Evolutionary conservation across 2,113 vertebrate genomes (phyloP).

Genomic region (Parotia lawesii): DNA sequence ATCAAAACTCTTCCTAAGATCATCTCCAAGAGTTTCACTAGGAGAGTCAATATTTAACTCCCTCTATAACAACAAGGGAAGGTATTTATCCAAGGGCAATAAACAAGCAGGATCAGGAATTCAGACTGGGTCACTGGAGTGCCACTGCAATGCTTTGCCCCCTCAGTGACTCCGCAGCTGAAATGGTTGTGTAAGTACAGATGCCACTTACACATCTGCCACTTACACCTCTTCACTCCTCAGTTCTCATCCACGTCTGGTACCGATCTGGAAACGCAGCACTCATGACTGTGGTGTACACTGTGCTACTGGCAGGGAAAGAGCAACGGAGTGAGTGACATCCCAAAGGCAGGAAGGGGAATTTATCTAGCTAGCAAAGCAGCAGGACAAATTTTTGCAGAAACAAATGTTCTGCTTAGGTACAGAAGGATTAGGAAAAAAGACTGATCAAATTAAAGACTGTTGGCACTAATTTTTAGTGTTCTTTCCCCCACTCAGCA

Average conservation of each 20-base stretch:
- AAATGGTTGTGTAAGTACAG: neutral
- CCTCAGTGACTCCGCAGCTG: neutral
- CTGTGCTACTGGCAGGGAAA: constrained; percentile 58
- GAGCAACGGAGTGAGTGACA: neutral
- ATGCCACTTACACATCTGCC: neutral
- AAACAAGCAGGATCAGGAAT: neutral
- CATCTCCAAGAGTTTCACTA: neutral
- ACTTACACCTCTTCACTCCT: neutral
- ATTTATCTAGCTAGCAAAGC: neutral
- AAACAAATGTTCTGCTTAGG: neutral
- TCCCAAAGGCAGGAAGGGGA: neutral
- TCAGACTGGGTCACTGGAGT: neutral
- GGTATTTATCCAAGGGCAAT: neutral
- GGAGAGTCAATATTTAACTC: neutral
- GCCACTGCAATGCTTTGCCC: neutral
- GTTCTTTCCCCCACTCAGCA: neutral
- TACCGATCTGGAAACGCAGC: constrained; percentile 70
- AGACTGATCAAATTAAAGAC: neutral
- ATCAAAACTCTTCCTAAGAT: neutral
- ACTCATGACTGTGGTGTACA: constrained; percentile 79
- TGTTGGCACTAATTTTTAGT: neutral
- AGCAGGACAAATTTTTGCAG: neutral
- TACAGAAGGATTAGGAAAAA: neutral
- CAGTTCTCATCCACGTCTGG: constrained; percentile 58
- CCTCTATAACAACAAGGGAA: neutral